Evolutionary conservation across 2,113 vertebrate genomes (phyloP).

Genomic region (Diadophis punctatus): DNA sequence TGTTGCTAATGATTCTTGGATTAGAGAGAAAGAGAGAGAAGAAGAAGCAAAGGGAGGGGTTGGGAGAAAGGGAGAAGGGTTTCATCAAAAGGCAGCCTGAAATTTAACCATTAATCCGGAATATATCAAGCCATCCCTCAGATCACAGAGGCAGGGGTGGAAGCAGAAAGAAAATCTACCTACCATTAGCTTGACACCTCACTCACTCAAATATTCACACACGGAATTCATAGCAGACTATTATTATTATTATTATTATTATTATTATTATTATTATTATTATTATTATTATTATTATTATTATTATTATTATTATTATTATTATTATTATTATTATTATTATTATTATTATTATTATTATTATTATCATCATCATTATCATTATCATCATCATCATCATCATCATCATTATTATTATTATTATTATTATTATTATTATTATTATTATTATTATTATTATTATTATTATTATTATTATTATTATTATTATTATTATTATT

Average conservation of each 20-base stretch:
- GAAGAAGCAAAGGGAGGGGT: constrained; percentile 33
- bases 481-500: not conserved
- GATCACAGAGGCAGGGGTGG: not conserved
- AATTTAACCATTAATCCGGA: constrained; percentile 55
- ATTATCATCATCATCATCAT: too few species aligned
- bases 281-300: not conserved
- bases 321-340: not conserved
- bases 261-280: not conserved
- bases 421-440: not conserved
- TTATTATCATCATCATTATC: not conserved
- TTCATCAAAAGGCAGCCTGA: constrained; percentile 45
- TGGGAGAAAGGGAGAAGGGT: constrained; percentile 49
- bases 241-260: not conserved
- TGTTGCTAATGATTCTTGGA: constrained; percentile 81
- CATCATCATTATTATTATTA: not conserved
- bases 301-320: not conserved
- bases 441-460: not conserved
- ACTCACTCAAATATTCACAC: not conserved
- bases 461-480: not conserved
- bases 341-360: not conserved
- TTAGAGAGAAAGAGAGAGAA: constrained; percentile 57
- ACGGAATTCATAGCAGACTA: not conserved
- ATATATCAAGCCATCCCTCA: constrained; percentile 41
- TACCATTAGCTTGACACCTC: constrained; percentile 37
- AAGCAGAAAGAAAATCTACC: constrained; percentile 28